Percentiles rank a stretch among this genome's conserved stretches.
Conservation (phyloP, 2,113 vertebrate species). For the Heterochromis multidens region DNA sequence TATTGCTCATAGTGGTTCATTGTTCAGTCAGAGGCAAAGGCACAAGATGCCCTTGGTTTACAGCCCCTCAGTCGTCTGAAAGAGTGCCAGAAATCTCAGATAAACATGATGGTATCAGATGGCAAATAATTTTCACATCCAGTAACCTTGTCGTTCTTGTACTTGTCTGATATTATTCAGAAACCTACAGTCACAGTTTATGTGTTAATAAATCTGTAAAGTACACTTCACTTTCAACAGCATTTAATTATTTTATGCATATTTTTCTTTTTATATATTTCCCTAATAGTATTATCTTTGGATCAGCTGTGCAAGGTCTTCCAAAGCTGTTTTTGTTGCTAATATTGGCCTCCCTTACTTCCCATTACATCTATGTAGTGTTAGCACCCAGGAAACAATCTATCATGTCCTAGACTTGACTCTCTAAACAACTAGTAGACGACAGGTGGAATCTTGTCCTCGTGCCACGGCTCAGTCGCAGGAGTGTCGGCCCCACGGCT, state of each 20-base stretch:
- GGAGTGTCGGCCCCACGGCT: not conserved
- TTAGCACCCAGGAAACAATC: not conserved
- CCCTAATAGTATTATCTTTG: not conserved
- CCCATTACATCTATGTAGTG: not conserved
- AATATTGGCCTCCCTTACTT: not conserved
- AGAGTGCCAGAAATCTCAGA: not conserved
- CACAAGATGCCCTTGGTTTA: constrained; percentile 12
- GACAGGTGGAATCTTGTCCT: constrained; percentile 15
- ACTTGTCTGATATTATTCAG: not conserved
- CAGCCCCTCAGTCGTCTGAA: constrained; percentile 2
- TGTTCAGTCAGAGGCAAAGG: constrained; percentile 19
- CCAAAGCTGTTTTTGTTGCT: not conserved
- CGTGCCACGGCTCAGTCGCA: not conserved
- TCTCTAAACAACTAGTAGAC: not conserved
- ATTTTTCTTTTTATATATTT: not conserved
- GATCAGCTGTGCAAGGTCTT: not conserved
- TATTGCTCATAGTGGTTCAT: constrained; percentile 41
- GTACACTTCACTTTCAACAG: not conserved
- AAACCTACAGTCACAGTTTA: not conserved
- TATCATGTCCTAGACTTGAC: not conserved
- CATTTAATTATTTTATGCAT: not conserved
- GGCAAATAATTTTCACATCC: not conserved
- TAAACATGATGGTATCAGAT: not conserved
- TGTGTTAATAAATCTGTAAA: not conserved
- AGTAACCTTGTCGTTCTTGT: not conserved